These are phyloP conservation scores for Piliocolobus tephrosceles DNA, from an alignment of 2,113 vertebrate genomes.

Conservation along the genomic window DNA sequence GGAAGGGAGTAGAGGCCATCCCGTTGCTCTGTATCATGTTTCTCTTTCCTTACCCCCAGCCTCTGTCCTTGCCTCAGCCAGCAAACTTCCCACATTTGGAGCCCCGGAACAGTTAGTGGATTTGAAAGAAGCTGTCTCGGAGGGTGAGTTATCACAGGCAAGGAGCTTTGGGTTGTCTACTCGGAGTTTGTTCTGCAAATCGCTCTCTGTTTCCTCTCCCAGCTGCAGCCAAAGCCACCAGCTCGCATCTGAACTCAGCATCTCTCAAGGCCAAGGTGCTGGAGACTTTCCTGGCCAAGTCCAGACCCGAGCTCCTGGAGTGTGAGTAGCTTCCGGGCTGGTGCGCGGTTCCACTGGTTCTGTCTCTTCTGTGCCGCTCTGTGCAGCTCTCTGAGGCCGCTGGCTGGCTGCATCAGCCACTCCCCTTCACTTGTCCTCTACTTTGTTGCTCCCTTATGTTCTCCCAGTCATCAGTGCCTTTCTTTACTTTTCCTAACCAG, in stretches of 20 bases:
- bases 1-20: background rate
- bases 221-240: background rate
- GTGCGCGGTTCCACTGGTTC: fast-evolving
- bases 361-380: background rate
- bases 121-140: background rate
- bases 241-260: fast-evolving
- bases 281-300: constrained; percentile 74
- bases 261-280: constrained; percentile 36
- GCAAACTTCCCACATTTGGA: background rate
- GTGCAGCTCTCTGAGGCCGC: fast-evolving
- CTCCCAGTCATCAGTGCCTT: background rate
- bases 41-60: background rate
- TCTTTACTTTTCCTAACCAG: background rate
- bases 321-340: constrained; percentile 84
- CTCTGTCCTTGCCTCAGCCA: fast-evolving
- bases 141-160: constrained; percentile 45
- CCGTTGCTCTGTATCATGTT: background rate
- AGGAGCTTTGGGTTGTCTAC: background rate
- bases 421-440: background rate
- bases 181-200: background rate
- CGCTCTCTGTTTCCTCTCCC: background rate
- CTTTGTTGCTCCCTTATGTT: too few relatives aligned
- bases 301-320: constrained; percentile 87
- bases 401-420: background rate
- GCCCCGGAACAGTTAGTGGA: background rate